Evolutionary conservation across 1,140 invertebrate genomes (phyloP).

Genomic region (Pseudomyrmex flavicornis): DNA sequence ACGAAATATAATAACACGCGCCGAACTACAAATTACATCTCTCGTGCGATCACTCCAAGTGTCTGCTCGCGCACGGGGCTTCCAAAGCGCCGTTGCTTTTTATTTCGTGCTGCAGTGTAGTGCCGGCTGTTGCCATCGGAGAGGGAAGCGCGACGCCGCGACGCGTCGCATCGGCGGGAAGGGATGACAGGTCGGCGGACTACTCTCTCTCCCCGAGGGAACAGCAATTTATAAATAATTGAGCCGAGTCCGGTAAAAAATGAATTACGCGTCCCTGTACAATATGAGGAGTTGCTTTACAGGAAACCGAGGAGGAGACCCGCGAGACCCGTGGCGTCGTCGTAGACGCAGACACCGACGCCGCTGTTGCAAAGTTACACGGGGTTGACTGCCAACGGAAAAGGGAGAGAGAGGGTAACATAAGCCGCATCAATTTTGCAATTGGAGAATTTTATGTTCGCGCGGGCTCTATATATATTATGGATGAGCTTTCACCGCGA

Average conservation of each 20-base stretch:
- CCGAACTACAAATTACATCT: constrained; percentile 39
- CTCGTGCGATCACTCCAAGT: constrained; percentile 17
- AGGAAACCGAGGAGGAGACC: constrained; percentile 83
- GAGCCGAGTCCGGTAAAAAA: constrained; percentile 86
- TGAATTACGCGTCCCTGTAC: constrained; percentile 85
- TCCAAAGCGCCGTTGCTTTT: constrained; percentile 29
- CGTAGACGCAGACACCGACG: not conserved
- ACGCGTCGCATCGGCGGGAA: constrained; percentile 1
- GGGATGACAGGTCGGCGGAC: constrained; percentile 62
- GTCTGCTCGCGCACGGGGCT: constrained; percentile 3
- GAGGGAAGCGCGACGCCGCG: constrained; percentile 20
- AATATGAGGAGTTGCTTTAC: constrained; percentile 85
- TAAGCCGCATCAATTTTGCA: constrained; percentile 86
- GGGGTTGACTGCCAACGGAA: not conserved
- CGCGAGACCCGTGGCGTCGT: constrained; percentile 78
- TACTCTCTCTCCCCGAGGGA: constrained; percentile 76
- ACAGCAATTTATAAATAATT: constrained; percentile 86
- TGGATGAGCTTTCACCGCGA: constrained; percentile 73
- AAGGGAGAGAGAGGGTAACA: constrained; percentile 74
- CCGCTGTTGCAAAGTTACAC: not conserved
- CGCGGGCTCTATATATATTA: constrained; percentile 82
- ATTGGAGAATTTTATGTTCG: constrained; percentile 85
- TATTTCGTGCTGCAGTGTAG: constrained; percentile 49
- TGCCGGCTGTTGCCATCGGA: constrained; percentile 41
- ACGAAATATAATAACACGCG: constrained; percentile 9